phyloP scores from a whole-genome alignment of 2,888 invertebrate species.

The Cepaea hortensis region DNA sequence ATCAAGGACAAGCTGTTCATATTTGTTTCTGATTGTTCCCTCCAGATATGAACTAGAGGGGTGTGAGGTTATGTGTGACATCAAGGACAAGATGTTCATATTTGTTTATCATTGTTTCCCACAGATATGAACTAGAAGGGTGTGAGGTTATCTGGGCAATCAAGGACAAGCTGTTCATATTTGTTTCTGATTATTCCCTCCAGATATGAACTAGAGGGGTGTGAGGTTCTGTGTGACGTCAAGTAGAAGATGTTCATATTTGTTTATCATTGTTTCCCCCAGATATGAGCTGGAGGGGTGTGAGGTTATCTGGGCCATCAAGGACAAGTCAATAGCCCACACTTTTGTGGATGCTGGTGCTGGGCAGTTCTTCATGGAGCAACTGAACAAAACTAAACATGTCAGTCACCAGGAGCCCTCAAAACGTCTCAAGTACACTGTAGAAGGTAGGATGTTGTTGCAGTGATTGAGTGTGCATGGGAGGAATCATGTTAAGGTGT shows the following conservation, averaged over 20 bases:
- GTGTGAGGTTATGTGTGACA: not conserved
- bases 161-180: slow-evolving; percentile 82
- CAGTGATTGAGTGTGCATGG: not conserved
- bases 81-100: too few species aligned
- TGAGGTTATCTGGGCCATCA: slow-evolving; percentile 94
- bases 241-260: too few species aligned
- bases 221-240: too few species aligned
- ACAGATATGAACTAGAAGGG: slow-evolving; percentile 86
- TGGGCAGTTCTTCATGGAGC: slow-evolving; percentile 89
- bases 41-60: too few species aligned
- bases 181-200: too few species aligned
- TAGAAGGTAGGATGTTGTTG: slow-evolving; percentile 45
- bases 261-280: not conserved
- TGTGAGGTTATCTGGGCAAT: slow-evolving; percentile 94
- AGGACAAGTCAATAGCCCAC: slow-evolving; percentile 92
- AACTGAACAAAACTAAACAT: slow-evolving; percentile 64
- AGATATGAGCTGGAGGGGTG: slow-evolving; percentile 88
- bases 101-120: not conserved
- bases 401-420: slow-evolving; percentile 54
- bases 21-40: too few species aligned
- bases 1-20: slow-evolving; percentile 85
- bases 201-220: too few species aligned
- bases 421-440: slow-evolving; percentile 72
- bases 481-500: not conserved
- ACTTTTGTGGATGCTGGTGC: slow-evolving; percentile 97